Percentiles rank a stretch among this genome's conserved stretches.
Evolutionary conservation across 2,888 invertebrate species (phyloP).

Genomic region (Trissonchulus latispiculum): DNA sequence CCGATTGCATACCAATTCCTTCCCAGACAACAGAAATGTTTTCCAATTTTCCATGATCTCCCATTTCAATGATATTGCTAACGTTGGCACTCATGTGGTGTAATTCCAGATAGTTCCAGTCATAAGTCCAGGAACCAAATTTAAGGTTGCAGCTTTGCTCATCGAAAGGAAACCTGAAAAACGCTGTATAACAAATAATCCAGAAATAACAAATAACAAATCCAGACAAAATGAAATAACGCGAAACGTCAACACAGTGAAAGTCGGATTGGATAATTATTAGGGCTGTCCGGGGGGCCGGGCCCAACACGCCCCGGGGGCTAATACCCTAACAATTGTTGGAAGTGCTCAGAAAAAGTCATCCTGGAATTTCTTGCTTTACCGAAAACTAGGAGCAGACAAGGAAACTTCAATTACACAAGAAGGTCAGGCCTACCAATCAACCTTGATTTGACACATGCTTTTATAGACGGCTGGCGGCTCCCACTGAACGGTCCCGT

Average conservation of each 20-base stretch:
- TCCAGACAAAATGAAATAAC: no score
- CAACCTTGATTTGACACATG: constrained; percentile 48
- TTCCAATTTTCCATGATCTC: background rate
- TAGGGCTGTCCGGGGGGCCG: no score
- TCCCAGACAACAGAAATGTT: constrained; percentile 8
- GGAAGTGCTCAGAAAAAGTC: no score
- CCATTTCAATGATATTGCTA: background rate
- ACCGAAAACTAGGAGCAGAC: background rate
- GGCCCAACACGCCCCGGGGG: no score
- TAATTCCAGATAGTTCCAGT: constrained; percentile 33
- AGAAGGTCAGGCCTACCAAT: constrained; percentile 34
- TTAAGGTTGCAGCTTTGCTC: constrained; percentile 38
- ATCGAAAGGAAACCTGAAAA: constrained; percentile 36
- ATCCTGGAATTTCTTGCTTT: no score
- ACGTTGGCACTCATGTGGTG: constrained; percentile 24
- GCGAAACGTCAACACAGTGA: no score
- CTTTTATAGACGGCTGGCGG: constrained; percentile 97
- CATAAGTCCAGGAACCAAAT: constrained; percentile 26
- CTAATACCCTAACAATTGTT: no score
- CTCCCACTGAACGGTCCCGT: constrained; percentile 54
- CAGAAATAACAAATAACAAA: no score
- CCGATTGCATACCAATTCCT: constrained; percentile 19
- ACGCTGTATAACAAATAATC: background rate
- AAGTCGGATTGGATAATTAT: no score
- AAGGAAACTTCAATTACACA: background rate